Evolutionary conservation across 2,113 vertebrate species (phyloP), one percentile per base, ranked within the genome.

Genomic region (Oplegnathus fasciatus): DNA sequence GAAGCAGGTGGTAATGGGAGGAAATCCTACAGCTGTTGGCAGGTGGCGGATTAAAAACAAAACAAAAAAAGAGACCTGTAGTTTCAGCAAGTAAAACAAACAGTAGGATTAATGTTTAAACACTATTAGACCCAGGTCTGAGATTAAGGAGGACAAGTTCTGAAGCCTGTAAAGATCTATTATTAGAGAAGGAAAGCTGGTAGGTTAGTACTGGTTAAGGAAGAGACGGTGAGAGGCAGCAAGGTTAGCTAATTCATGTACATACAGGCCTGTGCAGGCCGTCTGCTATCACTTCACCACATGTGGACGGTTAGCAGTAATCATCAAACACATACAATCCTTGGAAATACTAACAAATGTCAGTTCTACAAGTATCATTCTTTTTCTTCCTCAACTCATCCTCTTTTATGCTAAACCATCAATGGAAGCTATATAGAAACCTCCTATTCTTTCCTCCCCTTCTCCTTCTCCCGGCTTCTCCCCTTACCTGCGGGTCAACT

Each of bases 401-500:
- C n/a, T n/a, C 8, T 46, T 61, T 61, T 6, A 60, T 24, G 15
- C 52, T 44, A 32, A 76, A 34, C 15, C 8, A 68, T 42, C 32
- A 40, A 3, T 14, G 7, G 14, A 60, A 34, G 40, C 44, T 13
- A 20, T 7, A 60, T 0, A 70, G 28, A 37, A 50, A 46, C 32
- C 18, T 40, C 30, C 6, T 40, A 34, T 26, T 18, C 26, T 46
- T 14, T 57, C 20, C 22, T 17, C 55, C 42, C 5, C 22, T 30
- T 13, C 54, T 18, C 18, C 40, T 37, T 52, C 64, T 64, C 75
- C 70, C 54, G 57, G 84, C 86, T 60, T 83, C 84, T 94, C 93
- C 82, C 32, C 96, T 96, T 95, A 99, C 98, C 97, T 97, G 94
- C 98, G 96, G 17, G 97, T 98, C 93, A 99, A 86, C 93, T 98